Evolutionary conservation across 2,797 vertebrate genomes (phyloP).

Genomic region (Momotus momota): DNA sequence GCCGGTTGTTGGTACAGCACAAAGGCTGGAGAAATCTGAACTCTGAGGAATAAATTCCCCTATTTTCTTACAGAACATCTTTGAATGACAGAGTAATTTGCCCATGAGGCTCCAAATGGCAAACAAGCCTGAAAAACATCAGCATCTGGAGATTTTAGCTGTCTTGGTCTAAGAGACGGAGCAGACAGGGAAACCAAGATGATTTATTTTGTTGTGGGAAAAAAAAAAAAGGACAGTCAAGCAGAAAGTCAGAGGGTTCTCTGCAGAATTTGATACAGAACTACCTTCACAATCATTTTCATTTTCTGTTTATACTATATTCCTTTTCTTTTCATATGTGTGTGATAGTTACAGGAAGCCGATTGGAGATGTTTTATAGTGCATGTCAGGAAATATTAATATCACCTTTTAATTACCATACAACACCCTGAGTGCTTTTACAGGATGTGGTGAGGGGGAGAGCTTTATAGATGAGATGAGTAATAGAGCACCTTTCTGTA

Average conservation of each 20-base stretch:
- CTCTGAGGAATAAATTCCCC: not conserved
- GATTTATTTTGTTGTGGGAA: not conserved
- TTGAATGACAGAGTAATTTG: slow-evolving; percentile 30
- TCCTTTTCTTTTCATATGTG: not conserved
- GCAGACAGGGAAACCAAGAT: not conserved
- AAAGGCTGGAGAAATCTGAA: not conserved
- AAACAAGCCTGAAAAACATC: slow-evolving; percentile 49
- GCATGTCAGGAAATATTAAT: slow-evolving; percentile 39
- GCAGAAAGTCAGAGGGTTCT: not conserved
- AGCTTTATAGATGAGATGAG: slow-evolving; percentile 24
- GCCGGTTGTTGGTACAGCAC: not conserved
- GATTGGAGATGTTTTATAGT: not conserved
- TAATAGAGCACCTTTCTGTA: not conserved
- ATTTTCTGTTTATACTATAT: not conserved
- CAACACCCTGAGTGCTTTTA: slow-evolving; percentile 30
- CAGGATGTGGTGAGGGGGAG: not conserved
- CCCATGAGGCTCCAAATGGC: slow-evolving; percentile 21
- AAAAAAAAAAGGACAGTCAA: not conserved
- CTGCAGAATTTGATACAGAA: not conserved
- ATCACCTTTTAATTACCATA: slow-evolving; percentile 55
- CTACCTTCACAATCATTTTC: not conserved
- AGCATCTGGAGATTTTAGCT: slow-evolving; percentile 44
- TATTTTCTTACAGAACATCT: slow-evolving; percentile 17
- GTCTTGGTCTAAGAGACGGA: not conserved
- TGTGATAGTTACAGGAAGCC: not conserved